phyloP scores from a whole-genome alignment of 2,888 invertebrate species.

The Cheilosia urbana region DNA sequence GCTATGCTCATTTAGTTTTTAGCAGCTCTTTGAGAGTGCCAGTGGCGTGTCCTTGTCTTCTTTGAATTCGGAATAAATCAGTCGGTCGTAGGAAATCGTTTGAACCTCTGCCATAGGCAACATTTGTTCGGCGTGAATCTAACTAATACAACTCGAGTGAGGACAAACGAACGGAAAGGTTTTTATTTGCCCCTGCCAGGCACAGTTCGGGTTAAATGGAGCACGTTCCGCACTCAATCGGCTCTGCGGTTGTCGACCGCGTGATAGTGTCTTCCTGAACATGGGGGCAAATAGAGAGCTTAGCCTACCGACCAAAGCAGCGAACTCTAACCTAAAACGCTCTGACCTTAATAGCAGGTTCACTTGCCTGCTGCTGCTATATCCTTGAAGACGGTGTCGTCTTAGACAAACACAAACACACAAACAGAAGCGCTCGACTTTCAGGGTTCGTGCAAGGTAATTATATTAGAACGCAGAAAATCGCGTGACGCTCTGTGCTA shows the following conservation, averaged over 20 bases:
- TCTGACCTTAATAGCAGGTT: constrained; percentile 35
- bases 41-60: constrained; percentile 1
- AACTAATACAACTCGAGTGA: constrained; percentile 9
- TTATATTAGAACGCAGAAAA: constrained; percentile 46
- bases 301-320: constrained; percentile 54
- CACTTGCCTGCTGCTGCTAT: background rate
- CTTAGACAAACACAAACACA: background rate
- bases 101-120: background rate
- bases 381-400: constrained; percentile 14
- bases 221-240: constrained; percentile 34
- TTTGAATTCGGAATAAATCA: constrained; percentile 5
- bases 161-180: constrained; percentile 35
- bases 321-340: constrained; percentile 55
- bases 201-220: constrained; percentile 21
- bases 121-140: constrained; percentile 16
- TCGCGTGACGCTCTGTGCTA: constrained; percentile 39
- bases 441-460: constrained; percentile 5
- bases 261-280: constrained; percentile 5
- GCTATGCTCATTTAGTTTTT: background rate
- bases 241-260: constrained; percentile 1
- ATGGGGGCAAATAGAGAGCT: background rate
- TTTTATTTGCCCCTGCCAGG: constrained; percentile 15
- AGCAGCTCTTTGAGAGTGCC: constrained; percentile 4
- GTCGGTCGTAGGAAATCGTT: background rate
- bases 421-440: background rate